Evolutionary conservation across 2,888 invertebrate species (phyloP).

Genomic region (Arge pagana): DNA sequence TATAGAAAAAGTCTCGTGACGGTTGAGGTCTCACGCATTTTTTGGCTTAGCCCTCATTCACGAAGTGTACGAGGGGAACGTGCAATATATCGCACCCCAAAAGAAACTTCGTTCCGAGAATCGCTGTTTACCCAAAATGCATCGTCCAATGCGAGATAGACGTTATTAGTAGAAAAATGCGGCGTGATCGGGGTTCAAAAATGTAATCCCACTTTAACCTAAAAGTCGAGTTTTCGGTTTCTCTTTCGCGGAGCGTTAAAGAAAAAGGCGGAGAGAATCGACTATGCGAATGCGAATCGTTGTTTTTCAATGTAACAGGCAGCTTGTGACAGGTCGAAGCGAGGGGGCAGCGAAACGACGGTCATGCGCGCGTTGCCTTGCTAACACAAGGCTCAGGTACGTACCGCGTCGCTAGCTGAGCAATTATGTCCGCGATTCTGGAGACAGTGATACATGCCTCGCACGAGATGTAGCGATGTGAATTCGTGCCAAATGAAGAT

Average conservation of each 20-base stretch:
- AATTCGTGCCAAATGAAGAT: constrained; percentile 17
- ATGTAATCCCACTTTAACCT: too few species aligned
- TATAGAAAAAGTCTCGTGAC: too few species aligned
- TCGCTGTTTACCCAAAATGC: too few species aligned
- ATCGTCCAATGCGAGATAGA: too few species aligned
- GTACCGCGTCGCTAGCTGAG: constrained; percentile 9
- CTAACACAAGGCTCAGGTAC: constrained; percentile 11
- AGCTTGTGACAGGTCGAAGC: constrained; percentile 1
- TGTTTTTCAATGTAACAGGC: constrained; percentile 6
- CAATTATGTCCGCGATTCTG: constrained; percentile 20
- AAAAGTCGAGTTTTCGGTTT: background rate
- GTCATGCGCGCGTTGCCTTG: constrained; percentile 5
- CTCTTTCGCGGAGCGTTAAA: background rate
- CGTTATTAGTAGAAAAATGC: too few species aligned
- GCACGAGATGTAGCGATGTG: constrained; percentile 9
- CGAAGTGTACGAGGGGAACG: too few species aligned
- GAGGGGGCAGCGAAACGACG: constrained; percentile 1
- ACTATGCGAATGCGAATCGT: constrained; percentile 3
- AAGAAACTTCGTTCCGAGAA: too few species aligned
- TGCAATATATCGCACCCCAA: too few species aligned
- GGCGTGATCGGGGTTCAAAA: too few species aligned
- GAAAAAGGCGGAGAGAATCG: background rate
- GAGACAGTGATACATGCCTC: constrained; percentile 17
- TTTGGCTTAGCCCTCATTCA: too few species aligned
- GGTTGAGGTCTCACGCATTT: too few species aligned